Evolutionary conservation across 1,140 invertebrate species (phyloP), one percentile per base, ranked within the genome.

Genomic region (Meloidogyne exigua): DNA sequence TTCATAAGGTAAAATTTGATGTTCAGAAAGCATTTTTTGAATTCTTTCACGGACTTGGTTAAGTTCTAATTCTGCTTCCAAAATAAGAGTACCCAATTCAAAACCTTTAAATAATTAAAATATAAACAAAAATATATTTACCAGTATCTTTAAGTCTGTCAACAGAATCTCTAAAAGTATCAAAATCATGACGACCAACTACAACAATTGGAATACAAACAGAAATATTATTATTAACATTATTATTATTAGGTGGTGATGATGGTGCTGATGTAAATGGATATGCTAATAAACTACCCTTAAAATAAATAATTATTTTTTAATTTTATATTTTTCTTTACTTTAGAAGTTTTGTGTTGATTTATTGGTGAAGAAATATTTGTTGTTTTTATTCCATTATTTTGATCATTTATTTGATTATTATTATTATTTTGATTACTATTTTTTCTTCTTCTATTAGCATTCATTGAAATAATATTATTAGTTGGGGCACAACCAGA

Each of bases 111-210:
- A 25, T 23, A 74, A 77, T 79, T 32, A 67, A 78, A 76, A 49
- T 77, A 32, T 76, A 12, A 80, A 44, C 23, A n/a, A 7, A 28
- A 12, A n/a, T 13, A 26, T 63, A 28, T 13, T 23, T 21, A 79
- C 85, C 85, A 32, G 85, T 87, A 74, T 87, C 85, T 74, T 87
- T 87, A 15, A 87, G 76, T 77, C 85, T 78, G 32, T 87, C 85
- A 67, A 87, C 76, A n/a, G 80, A 84, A 76, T 87, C 85, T 26
- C 87, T 78, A 74, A 86, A 86, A 13, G 57, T 78, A 78, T 87
- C 85, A 68, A 85, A 87, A 78, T 87, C 85, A 64, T 81, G 72
- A 63, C 85, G 69, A 42, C 85, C 85, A 32, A 87, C 86, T 15
- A 87, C 85, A 69, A 87, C 80, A n/a, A 87, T 86, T 2, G 85